Percentiles rank a stretch among this genome's conserved stretches.
These are phyloP conservation scores for Procavia capensis DNA, from an alignment of 2,113 vertebrate genomes.

Conservation along the genomic window DNA sequence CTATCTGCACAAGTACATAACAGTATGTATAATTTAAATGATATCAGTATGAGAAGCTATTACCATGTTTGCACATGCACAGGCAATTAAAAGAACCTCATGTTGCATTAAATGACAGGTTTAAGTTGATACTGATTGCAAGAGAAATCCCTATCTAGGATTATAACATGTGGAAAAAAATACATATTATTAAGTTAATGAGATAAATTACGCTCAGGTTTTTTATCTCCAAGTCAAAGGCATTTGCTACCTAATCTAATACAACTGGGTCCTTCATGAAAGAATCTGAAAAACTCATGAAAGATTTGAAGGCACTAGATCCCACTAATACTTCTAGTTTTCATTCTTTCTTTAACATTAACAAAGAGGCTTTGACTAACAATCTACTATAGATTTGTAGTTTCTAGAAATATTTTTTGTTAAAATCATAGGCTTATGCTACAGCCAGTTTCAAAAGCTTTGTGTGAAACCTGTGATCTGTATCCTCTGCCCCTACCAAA, in stretches of 20 bases:
- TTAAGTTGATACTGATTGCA: background rate
- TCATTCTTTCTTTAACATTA: too few species aligned
- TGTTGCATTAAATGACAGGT: background rate
- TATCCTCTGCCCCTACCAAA: background rate
- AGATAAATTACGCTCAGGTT: background rate
- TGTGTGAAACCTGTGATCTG: background rate
- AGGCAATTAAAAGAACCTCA: background rate
- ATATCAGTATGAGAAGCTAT: background rate
- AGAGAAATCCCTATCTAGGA: background rate
- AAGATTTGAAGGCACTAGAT: background rate
- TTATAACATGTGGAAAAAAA: background rate
- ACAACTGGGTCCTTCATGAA: background rate
- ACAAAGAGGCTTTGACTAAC: background rate
- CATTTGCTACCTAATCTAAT: background rate
- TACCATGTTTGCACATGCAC: background rate
- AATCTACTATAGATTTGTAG: background rate
- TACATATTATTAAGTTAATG: background rate
- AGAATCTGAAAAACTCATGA: background rate
- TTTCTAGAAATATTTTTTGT: background rate
- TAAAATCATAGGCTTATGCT: background rate
- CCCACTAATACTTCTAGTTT: background rate
- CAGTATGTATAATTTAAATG: background rate
- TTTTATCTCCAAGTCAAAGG: slow-evolving; percentile 5
- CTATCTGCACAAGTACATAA: background rate
- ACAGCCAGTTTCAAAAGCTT: background rate